These are phyloP conservation scores for Choreutis nemorana DNA, from an alignment of 2,888 invertebrate species.

Conservation along the genomic window DNA sequence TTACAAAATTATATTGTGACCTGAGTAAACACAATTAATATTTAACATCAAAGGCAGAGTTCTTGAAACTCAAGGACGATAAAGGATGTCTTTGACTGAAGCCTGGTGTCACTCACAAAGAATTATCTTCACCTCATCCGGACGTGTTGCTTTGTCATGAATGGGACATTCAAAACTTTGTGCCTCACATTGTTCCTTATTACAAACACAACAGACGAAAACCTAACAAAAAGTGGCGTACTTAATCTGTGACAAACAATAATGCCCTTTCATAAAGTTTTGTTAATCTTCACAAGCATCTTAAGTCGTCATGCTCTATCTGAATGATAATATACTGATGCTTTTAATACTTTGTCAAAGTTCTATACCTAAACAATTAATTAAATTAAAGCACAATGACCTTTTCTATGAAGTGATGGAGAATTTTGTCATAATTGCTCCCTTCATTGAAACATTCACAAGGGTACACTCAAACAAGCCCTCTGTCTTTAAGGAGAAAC, in stretches of 20 bases:
- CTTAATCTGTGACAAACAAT: slow-evolving; percentile 21
- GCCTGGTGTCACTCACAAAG: slow-evolving; percentile 15
- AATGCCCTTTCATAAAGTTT: too few species aligned
- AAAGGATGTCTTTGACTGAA: too few species aligned
- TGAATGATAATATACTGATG: too few species aligned
- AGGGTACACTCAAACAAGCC: slow-evolving; percentile 44
- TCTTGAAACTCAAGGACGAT: too few species aligned
- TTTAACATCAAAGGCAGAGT: too few species aligned
- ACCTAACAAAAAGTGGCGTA: slow-evolving; percentile 21
- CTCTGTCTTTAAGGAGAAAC: slow-evolving; percentile 36
- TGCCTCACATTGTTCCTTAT: slow-evolving; percentile 20
- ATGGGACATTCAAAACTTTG: slow-evolving; percentile 16
- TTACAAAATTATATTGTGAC: too few species aligned
- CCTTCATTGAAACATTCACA: slow-evolving; percentile 46
- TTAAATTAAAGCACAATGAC: slow-evolving; percentile 8
- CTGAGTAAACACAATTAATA: too few species aligned
- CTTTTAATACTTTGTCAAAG: too few species aligned
- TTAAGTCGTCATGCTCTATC: too few species aligned
- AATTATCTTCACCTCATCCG: slow-evolving; percentile 16
- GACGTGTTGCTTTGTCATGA: slow-evolving; percentile 11
- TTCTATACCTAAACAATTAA: too few species aligned
- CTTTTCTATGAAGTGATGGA: slow-evolving; percentile 34
- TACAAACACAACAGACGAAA: slow-evolving; percentile 20
- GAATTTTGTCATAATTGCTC: slow-evolving; percentile 50
- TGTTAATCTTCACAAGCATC: too few species aligned